phyloP scores from a whole-genome alignment of 1,140 invertebrate genomes.

The Pantala flavescens region DNA sequence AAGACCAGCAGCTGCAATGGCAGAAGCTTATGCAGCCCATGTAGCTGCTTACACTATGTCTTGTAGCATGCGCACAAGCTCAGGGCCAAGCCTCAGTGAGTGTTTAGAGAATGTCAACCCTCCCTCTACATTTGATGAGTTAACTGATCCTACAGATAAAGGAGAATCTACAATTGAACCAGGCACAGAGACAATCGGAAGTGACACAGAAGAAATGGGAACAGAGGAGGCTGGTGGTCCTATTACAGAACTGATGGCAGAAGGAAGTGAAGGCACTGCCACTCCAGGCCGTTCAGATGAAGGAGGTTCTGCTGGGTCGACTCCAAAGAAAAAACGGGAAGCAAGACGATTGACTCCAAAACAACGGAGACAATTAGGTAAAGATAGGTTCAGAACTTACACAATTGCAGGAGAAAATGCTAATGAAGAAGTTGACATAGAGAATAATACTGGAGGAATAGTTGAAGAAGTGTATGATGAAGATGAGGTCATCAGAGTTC shows the following conservation, averaged over 20 bases:
- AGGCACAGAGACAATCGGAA: conserved; percentile 46
- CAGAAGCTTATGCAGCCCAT: conserved; percentile 25
- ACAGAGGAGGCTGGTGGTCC: conserved; percentile 29
- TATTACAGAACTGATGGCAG: conserved; percentile 21
- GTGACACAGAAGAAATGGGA: conserved; percentile 39
- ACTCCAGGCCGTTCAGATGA: conserved; percentile 39
- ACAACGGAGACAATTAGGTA: conserved; percentile 56
- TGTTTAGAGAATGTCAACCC: conserved; percentile 52
- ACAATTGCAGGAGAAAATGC: conserved; percentile 36
- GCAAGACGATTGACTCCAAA: conserved; percentile 52
- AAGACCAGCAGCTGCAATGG: conserved; percentile 34
- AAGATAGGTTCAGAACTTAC: conserved; percentile 41
- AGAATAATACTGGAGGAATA: conserved; percentile 19
- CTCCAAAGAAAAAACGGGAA: conserved; percentile 46
- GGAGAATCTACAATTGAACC: conserved; percentile 44
- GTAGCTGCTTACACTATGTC: conserved; percentile 27
- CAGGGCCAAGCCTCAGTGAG: conserved; percentile 41
- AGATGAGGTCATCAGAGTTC: conserved; percentile 25
- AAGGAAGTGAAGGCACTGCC: conserved; percentile 38
- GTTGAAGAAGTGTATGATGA: conserved; percentile 26
- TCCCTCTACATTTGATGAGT: conserved; percentile 48
- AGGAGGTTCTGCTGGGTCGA: conserved; percentile 55
- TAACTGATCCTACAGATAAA: conserved; percentile 43
- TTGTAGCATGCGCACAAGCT: not conserved
- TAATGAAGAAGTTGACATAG: conserved; percentile 34